Base-by-base conservation (phyloP, 2,113 vertebrate genomes). In the Pachyramphus minor region DNA sequence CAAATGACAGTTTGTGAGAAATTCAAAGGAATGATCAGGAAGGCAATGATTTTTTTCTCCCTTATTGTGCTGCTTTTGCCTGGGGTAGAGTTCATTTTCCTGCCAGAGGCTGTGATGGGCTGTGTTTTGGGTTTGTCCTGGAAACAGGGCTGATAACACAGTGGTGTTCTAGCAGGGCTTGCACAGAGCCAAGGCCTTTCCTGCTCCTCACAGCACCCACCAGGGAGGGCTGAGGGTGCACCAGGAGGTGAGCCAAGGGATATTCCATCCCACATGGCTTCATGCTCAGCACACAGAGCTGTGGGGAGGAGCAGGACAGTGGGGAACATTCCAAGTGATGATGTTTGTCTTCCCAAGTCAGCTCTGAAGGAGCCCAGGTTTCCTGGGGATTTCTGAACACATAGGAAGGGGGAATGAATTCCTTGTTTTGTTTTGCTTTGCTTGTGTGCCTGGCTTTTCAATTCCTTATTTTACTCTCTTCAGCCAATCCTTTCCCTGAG, bases 61-160 rank as follows among this genome's bases (percentile, higher is more conserved):
- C 16, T 66, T 18, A 14, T 6, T 37, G 12, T 41, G 25, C 27
- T 83, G 72, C 7, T 4, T 77, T 59, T 31, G 20, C 17, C 30
- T 23, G 14, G 4, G 33, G 11, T 9, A 31, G 21, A 35, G 52
- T 20, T 45, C 9, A 20, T 41, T 58, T 45, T 41, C 21, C 15
- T 41, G 17, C 14, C 20, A 0, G 2, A 33, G 44, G 37, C 11
- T 8, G 9, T 27, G n/a, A 8, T 6, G 28, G 35, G 19, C 16
- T 39, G 23, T 33, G 31, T 8, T 71, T 75, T 5, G 2, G 37
- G 37, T 63, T 5, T 56, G 42, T 28, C 31, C 42, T 84, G 72
- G 58, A 42, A 22, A 18, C 23, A n/a, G 9, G 2, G 19, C 0
- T 33, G 53, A 18, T 22, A 47, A 35, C 44, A 47, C 11, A 31